Evolutionary conservation across 2,797 vertebrate genomes (phyloP).

Genomic region (Podarcis lilfordi): DNA sequence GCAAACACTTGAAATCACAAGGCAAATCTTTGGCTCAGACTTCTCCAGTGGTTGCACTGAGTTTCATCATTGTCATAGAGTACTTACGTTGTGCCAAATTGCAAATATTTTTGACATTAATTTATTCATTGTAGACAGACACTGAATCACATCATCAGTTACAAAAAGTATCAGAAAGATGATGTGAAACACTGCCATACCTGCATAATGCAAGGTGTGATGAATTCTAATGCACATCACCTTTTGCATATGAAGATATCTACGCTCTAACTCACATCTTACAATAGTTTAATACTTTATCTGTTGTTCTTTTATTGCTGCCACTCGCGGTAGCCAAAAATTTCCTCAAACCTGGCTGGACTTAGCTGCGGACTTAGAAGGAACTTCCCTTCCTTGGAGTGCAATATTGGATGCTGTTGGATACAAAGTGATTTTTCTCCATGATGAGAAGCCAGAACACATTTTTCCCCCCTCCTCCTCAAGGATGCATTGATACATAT

Average conservation of each 20-base stretch:
- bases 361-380: no score
- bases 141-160: neutral
- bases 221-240: neutral
- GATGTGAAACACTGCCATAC: neutral
- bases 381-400: neutral
- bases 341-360: neutral
- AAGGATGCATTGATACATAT: constrained; percentile 18
- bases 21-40: neutral
- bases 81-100: neutral
- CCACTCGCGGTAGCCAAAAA: neutral
- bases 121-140: neutral
- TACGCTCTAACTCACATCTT: neutral
- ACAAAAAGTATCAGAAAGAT: neutral
- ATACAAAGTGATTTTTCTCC: neutral
- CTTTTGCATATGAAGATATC: neutral
- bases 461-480: neutral
- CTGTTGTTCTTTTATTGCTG: neutral
- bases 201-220: neutral
- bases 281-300: neutral
- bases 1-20: neutral
- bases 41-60: neutral
- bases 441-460: neutral
- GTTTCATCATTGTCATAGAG: neutral
- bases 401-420: neutral
- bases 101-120: neutral